Evolutionary conservation across 2,113 vertebrate species (phyloP).

Genomic region (Equus przewalskii): DNA sequence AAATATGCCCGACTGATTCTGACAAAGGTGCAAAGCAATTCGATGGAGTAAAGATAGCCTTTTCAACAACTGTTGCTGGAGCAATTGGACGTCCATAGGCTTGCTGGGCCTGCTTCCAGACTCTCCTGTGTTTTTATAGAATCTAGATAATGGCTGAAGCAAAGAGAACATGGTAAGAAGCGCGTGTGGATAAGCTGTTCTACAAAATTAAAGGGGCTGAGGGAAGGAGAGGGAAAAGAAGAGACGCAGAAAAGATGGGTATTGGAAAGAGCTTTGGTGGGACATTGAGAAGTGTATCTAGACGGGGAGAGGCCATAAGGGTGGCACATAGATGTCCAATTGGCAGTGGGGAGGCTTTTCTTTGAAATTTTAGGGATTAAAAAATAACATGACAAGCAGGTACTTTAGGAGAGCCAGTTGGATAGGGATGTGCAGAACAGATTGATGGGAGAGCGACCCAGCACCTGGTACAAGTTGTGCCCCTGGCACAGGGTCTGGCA

Average conservation of each 20-base stretch:
- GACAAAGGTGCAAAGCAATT: neutral
- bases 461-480: neutral
- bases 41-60: neutral
- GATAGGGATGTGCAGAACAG: neutral
- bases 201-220: neutral
- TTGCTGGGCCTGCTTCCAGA: neutral
- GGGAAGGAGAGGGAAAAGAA: neutral
- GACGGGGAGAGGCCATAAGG: neutral
- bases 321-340: neutral
- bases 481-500: neutral
- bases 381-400: neutral
- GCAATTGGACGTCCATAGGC: neutral
- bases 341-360: neutral
- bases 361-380: neutral
- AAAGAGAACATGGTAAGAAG: neutral
- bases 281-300: neutral
- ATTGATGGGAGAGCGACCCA: neutral
- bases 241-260: neutral
- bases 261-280: neutral
- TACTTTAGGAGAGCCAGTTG: neutral
- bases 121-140: neutral
- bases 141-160: neutral
- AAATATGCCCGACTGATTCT: neutral
- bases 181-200: neutral
- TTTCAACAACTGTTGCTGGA: neutral